These are phyloP conservation scores for Drosophila saltans DNA, from an alignment of 1,140 invertebrate genomes.

Conservation along the genomic window DNA sequence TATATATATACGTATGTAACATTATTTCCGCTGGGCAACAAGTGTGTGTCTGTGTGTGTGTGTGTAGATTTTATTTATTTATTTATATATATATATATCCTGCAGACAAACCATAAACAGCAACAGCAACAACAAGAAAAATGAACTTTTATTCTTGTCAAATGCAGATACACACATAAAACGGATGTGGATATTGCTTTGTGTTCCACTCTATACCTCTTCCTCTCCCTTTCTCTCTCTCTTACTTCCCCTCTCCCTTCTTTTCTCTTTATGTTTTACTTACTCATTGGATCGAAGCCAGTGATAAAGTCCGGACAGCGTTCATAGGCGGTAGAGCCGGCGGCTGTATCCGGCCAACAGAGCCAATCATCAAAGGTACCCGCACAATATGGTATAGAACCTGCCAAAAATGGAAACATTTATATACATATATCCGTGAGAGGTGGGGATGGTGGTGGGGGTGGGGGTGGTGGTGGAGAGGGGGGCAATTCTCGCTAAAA, in stretches of 20 bases:
- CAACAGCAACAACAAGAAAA: background rate
- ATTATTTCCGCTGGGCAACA: slow-evolving; percentile 12
- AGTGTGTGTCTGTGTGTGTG: background rate
- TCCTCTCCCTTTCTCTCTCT: slow-evolving; percentile 22
- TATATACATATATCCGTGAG: slow-evolving; percentile 28
- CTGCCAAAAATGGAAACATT: slow-evolving; percentile 72
- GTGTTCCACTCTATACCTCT: slow-evolving; percentile 1
- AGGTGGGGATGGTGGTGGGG: background rate
- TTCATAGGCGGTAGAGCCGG: slow-evolving; percentile 88
- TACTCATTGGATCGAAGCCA: slow-evolving; percentile 88
- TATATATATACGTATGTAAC: background rate
- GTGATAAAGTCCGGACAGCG: slow-evolving; percentile 91
- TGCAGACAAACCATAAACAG: background rate
- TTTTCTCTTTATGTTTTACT: slow-evolving; percentile 58
- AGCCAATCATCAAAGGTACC: slow-evolving; percentile 93
- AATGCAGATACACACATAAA: slow-evolving; percentile 42
- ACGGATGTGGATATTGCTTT: slow-evolving; percentile 39
- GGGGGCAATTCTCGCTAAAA: slow-evolving; percentile 10
- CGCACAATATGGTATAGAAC: slow-evolving; percentile 87
- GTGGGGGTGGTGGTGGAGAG: slow-evolving; percentile 25
- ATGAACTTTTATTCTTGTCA: slow-evolving; percentile 36
- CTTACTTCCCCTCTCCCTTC: background rate
- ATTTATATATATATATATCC: background rate
- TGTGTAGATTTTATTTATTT: slow-evolving; percentile 6
- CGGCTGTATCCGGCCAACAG: slow-evolving; percentile 93